A percentile compares a stretch with the other conserved stretches of the same genome.
phyloP scores from a whole-genome alignment of 1,140 invertebrate species.

The Tetragnatha versicolor region DNA sequence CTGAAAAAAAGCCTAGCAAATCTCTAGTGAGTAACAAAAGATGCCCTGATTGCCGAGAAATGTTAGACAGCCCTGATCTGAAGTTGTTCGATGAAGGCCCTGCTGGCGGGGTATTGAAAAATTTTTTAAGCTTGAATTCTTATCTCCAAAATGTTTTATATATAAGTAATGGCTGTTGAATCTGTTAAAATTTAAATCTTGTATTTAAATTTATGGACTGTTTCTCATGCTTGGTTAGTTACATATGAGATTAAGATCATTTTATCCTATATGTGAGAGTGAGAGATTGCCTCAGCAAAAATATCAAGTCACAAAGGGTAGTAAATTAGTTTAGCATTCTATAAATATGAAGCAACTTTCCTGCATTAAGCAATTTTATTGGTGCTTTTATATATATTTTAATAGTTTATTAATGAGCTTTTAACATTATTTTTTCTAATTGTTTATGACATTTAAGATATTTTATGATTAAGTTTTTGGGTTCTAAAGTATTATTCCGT shows the following conservation, averaged over 20 bases:
- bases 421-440: too few relatives aligned
- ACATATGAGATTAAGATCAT: too few relatives aligned
- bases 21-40: too few relatives aligned
- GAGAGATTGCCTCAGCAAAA: too few relatives aligned
- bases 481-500: not conserved
- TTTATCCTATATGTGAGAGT: not conserved
- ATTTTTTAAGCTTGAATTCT: not conserved
- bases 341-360: too few relatives aligned
- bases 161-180: not conserved
- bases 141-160: not conserved
- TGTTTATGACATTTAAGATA: too few relatives aligned
- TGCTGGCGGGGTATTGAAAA: conserved; percentile 32
- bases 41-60: conserved; percentile 69
- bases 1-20: too few relatives aligned
- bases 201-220: not conserved
- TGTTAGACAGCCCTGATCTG: conserved; percentile 72
- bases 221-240: not conserved
- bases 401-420: too few relatives aligned
- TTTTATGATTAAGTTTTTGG: not conserved
- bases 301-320: too few relatives aligned
- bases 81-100: conserved; percentile 56
- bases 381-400: too few relatives aligned
- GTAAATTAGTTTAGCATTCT: too few relatives aligned
- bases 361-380: too few relatives aligned
- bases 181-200: not conserved